Evolutionary conservation across 2,797 vertebrate genomes (phyloP), one percentile per base, ranked within the genome.

Genomic region (Notolepis coatsorum): DNA sequence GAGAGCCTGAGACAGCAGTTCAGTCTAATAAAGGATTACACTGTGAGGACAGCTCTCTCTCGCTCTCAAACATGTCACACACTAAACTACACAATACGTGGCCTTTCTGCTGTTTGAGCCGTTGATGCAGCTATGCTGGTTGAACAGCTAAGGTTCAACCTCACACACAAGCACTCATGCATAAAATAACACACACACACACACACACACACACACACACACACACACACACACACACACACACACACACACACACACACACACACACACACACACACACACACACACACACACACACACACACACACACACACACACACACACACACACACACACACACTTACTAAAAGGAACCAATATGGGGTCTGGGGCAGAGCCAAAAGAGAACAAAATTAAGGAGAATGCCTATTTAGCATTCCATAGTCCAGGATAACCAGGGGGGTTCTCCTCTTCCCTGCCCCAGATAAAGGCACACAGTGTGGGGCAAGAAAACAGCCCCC

Each of bases 341-440:
- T 28, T 23, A n/a, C 27, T 7, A 75, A 61, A 75, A 77, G 63
- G 56, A 67, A 59, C 17, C 60, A 49, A 35, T 64, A 31, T 55
- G 69, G 65, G 70, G 62, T 69, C 63, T 65, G 74, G 28, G 61
- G 28, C 57, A 21, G 64, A 79, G 49, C 71, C 60, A 62, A 53
- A n/a, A 12, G 31, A 50, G 42, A 68, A 69, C 43, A 59, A 66
- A 64, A 65, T 20, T 2, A 39, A 68, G 46, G 65, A 71, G 58
- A 73, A 76, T 79, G 76, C 75, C 73, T 76, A 56, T 69, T 83
- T 67, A 75, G 61, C 76, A 78, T 87, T 86, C 78, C 68, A 75
- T 17, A 21, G 49, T 43, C 59, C 23, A 20, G 28, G 13, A 2
- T 25, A 42, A 42, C 12, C 15, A 31, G 53, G 13, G 7, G 51